A percentile compares a stretch with the other conserved stretches of the same genome.
phyloP scores from a whole-genome alignment of 2,888 invertebrate species.

The Tyria jacobaeae region DNA sequence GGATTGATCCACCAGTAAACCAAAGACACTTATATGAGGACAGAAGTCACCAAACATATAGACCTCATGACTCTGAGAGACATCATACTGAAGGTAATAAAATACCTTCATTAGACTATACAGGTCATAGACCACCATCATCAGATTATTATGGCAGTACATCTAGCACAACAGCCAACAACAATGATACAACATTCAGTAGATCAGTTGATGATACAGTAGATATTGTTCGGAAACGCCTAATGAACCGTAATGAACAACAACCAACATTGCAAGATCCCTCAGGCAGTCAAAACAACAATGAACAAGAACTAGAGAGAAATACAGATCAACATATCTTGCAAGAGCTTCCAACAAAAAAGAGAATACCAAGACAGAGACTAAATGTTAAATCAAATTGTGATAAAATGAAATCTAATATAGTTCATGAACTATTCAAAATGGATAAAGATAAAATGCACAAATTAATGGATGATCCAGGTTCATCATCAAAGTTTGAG shows the following conservation, averaged over 20 bases:
- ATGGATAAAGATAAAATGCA: conserved; percentile 83
- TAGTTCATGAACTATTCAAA: conserved; percentile 81
- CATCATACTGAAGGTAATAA: conserved; percentile 54
- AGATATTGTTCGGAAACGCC: conserved; percentile 73
- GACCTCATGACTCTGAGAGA: conserved; percentile 44
- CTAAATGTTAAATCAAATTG: conserved; percentile 68
- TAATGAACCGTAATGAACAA: conserved; percentile 72
- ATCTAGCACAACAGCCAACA: conserved; percentile 64
- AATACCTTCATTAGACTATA: conserved; percentile 59
- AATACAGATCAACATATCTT: conserved; percentile 44
- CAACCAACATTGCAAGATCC: conserved; percentile 51
- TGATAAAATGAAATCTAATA: conserved; percentile 81
- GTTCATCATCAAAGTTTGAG: conserved; percentile 83
- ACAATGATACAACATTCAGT: conserved; percentile 73
- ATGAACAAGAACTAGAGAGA: conserved; percentile 49
- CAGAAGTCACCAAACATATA: conserved; percentile 55
- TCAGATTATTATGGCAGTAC: conserved; percentile 78
- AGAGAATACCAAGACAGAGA: conserved; percentile 60
- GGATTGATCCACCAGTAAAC: conserved; percentile 55
- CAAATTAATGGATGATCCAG: conserved; percentile 81
- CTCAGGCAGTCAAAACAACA: conserved; percentile 45
- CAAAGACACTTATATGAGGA: conserved; percentile 57
- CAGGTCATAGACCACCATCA: conserved; percentile 79
- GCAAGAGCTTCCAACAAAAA: conserved; percentile 65
- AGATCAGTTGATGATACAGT: conserved; percentile 81